These are phyloP conservation scores for Lutjanus argentimaculatus DNA, from an alignment of 2,797 vertebrate genomes.

Conservation along the genomic window DNA sequence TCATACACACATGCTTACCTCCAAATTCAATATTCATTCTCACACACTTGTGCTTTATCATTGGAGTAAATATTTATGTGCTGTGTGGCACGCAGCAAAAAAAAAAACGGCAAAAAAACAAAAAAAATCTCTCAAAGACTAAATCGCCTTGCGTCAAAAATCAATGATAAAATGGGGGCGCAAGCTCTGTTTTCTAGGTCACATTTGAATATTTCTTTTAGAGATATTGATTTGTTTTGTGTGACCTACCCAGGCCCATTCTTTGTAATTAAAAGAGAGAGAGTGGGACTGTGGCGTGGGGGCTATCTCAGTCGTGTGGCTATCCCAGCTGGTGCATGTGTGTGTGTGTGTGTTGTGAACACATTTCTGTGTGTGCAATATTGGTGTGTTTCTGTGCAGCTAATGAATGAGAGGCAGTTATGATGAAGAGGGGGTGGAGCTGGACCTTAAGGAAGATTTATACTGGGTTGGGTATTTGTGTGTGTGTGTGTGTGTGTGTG, in stretches of 20 bases:
- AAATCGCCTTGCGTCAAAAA: constrained; percentile 83
- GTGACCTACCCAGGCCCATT: constrained; percentile 84
- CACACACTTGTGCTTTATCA: constrained; percentile 70
- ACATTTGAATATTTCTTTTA: constrained; percentile 89
- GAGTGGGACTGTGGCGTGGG: constrained; percentile 70
- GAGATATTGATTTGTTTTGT: constrained; percentile 88
- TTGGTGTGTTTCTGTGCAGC: constrained; percentile 42
- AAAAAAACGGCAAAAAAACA: constrained; percentile 43
- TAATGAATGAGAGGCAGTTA: constrained; percentile 84
- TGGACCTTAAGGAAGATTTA: constrained; percentile 86
- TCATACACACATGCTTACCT: constrained; percentile 82
- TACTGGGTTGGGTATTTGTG: constrained; percentile 45
- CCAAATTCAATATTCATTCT: constrained; percentile 84
- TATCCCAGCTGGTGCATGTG: constrained; percentile 57
- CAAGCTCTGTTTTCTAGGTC: constrained; percentile 86
- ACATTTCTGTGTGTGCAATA: constrained; percentile 34
- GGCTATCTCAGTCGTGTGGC: constrained; percentile 73
- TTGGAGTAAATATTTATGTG: constrained; percentile 82
- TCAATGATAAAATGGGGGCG: constrained; percentile 86
- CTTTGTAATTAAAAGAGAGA: constrained; percentile 87
- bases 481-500: constrained; percentile 33
- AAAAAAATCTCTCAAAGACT: constrained; percentile 68
- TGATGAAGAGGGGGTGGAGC: constrained; percentile 85
- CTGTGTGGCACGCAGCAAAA: constrained; percentile 64
- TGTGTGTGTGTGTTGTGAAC: constrained; percentile 41